Evolutionary conservation across 35 echinoderm and acorn worm genomes (phyloP).

Genomic region (Acanthaster planci): DNA sequence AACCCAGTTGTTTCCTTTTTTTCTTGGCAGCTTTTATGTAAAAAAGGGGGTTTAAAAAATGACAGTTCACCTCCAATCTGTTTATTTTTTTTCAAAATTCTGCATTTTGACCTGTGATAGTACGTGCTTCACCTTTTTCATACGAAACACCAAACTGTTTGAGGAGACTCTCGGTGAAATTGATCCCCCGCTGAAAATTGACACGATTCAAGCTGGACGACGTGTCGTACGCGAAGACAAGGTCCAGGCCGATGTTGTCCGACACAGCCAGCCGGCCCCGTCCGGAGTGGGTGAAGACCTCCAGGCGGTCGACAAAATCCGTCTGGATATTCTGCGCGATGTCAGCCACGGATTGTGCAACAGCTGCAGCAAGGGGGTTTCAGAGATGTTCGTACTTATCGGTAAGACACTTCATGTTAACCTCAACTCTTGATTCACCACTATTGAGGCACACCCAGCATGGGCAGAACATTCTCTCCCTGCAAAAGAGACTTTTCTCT

Average conservation of each 20-base stretch:
- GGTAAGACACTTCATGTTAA: too few relatives aligned
- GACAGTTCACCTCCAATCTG: too few relatives aligned
- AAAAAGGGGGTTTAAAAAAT: too few relatives aligned
- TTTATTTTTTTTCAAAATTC: too few relatives aligned
- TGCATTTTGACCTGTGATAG: too few relatives aligned
- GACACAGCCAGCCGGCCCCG: conserved; percentile 26
- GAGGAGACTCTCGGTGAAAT: conserved; percentile 42
- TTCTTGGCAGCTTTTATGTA: too few relatives aligned
- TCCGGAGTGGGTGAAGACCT: conserved; percentile 16
- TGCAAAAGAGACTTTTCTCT: too few relatives aligned
- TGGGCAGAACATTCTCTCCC: too few relatives aligned
- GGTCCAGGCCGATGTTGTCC: conserved; percentile 36
- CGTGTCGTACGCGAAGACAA: conserved; percentile 57
- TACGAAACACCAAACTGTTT: conserved; percentile 45
- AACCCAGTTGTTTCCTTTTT: too few relatives aligned
- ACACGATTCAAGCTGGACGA: conserved; percentile 35
- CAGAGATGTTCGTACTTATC: too few relatives aligned
- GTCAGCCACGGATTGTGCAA: background rate
- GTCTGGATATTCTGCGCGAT: conserved; percentile 36
- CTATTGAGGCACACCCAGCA: too few relatives aligned
- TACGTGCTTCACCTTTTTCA: background rate
- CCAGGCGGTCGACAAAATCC: conserved; percentile 49
- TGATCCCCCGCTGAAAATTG: conserved; percentile 40
- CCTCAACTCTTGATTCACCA: too few relatives aligned
- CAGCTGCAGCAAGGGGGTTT: background rate